Conservation (phyloP, 2,888 invertebrate species). For the Nomada goodeniana region DNA sequence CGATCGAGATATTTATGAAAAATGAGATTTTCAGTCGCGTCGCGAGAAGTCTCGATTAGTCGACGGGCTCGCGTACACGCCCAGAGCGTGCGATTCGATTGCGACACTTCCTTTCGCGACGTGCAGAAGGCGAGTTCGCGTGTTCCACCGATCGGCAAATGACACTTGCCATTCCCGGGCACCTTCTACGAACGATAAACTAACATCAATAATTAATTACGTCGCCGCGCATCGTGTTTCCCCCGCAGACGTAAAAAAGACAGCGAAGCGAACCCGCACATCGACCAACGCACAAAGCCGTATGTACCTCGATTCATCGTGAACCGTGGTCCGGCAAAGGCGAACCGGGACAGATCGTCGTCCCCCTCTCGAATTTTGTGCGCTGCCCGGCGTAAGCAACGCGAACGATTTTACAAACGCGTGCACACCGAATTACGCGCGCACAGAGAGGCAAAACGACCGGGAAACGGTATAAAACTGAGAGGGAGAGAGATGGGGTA, state of each 20-base stretch:
- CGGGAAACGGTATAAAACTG: neutral
- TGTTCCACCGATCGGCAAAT: conserved; percentile 19
- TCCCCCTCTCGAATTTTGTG: conserved; percentile 17
- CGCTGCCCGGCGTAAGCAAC: conserved; percentile 6
- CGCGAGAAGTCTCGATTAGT: conserved; percentile 14
- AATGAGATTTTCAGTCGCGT: conserved; percentile 4
- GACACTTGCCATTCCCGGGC: conserved; percentile 13
- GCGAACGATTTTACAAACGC: conserved; percentile 35
- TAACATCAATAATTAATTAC: neutral
- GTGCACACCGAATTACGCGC: conserved; percentile 10
- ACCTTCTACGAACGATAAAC: neutral
- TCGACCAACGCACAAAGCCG: too few relatives aligned
- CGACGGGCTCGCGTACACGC: neutral
- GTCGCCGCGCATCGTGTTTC: too few relatives aligned
- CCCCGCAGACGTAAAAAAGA: too few relatives aligned
- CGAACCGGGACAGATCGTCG: neutral
- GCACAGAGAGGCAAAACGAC: neutral
- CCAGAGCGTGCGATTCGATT: conserved; percentile 42
- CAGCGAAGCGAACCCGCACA: too few relatives aligned
- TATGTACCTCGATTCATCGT: neutral
- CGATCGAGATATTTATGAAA: neutral
- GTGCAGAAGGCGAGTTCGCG: conserved; percentile 7
- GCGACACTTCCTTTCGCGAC: conserved; percentile 73
- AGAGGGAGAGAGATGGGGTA: conserved; percentile 26
- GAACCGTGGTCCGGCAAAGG: neutral